A percentile compares a stretch with the other conserved stretches of the same genome.
These are phyloP conservation scores for Plagodis pulveraria DNA, from an alignment of 2,888 invertebrate species.

Conservation along the genomic window DNA sequence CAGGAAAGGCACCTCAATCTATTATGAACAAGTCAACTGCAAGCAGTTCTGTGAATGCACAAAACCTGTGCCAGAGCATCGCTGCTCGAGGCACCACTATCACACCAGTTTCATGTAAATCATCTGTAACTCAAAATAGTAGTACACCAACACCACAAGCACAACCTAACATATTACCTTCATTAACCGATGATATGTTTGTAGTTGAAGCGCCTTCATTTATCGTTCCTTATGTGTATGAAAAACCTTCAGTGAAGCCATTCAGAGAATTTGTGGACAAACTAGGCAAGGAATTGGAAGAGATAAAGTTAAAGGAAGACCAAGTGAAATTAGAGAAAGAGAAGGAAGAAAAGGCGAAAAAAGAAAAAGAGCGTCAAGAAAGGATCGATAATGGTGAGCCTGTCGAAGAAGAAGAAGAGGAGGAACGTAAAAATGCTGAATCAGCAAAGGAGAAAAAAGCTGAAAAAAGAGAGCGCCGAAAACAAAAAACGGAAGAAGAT, in stretches of 20 bases:
- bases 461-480: constrained; percentile 65
- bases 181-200: constrained; percentile 96
- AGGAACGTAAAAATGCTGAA: constrained; percentile 52
- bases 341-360: constrained; percentile 62
- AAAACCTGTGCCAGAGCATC: constrained; percentile 77
- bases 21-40: constrained; percentile 48
- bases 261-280: constrained; percentile 90
- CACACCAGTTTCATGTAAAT: constrained; percentile 73
- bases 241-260: constrained; percentile 93
- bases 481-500: constrained; percentile 77
- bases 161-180: constrained; percentile 87
- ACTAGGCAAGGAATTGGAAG: constrained; percentile 87
- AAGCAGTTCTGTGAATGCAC: constrained; percentile 60
- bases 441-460: constrained; percentile 60
- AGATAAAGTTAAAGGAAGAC: constrained; percentile 70
- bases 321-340: constrained; percentile 66
- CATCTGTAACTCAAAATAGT: constrained; percentile 37
- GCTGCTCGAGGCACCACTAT: constrained; percentile 84
- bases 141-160: constrained; percentile 55
- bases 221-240: constrained; percentile 96
- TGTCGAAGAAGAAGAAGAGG: constrained; percentile 43
- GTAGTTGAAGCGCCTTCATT: constrained; percentile 97
- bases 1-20: constrained; percentile 62
- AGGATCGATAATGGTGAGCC: constrained; percentile 61
- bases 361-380: constrained; percentile 76